Evolutionary conservation across 2,797 vertebrate species (phyloP).

Genomic region (Emys orbicularis): DNA sequence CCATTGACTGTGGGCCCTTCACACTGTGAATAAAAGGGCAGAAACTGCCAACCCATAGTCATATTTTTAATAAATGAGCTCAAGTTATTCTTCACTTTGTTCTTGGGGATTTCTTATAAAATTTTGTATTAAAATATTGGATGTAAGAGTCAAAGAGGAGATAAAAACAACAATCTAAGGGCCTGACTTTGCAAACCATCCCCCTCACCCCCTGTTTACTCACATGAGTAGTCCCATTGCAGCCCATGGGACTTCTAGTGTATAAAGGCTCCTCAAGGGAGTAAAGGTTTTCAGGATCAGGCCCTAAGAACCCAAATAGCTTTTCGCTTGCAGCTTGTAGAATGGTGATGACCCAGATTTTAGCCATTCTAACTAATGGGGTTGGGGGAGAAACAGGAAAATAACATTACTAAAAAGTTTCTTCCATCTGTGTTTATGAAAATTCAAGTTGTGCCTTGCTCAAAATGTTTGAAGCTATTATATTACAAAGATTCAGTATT

Average conservation of each 20-base stretch:
- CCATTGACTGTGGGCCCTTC: background rate
- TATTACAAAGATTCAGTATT: slow-evolving; percentile 42
- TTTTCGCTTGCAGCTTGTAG: background rate
- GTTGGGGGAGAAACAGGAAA: slow-evolving; percentile 46
- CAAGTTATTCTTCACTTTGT: background rate
- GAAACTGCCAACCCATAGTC: background rate
- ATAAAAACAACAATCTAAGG: background rate
- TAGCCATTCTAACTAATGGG: slow-evolving; percentile 56
- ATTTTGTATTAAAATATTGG: background rate
- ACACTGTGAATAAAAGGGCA: background rate
- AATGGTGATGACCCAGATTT: slow-evolving; percentile 30
- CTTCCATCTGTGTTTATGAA: slow-evolving; percentile 19
- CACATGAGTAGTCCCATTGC: background rate
- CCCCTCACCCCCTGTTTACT: background rate
- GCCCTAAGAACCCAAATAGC: slow-evolving; percentile 31
- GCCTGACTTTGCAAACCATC: background rate
- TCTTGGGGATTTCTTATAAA: background rate
- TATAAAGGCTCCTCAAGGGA: background rate
- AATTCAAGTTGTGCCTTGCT: slow-evolving; percentile 36
- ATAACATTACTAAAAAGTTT: slow-evolving; percentile 17
- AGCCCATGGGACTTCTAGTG: background rate
- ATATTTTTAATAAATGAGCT: background rate
- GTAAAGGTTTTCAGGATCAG: slow-evolving; percentile 14
- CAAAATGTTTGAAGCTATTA: slow-evolving; percentile 14
- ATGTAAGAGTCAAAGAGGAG: background rate